Percentiles rank a stretch among this genome's conserved stretches.
phyloP scores from a whole-genome alignment of 2,113 vertebrate genomes.

The Anoplopoma fimbria region DNA sequence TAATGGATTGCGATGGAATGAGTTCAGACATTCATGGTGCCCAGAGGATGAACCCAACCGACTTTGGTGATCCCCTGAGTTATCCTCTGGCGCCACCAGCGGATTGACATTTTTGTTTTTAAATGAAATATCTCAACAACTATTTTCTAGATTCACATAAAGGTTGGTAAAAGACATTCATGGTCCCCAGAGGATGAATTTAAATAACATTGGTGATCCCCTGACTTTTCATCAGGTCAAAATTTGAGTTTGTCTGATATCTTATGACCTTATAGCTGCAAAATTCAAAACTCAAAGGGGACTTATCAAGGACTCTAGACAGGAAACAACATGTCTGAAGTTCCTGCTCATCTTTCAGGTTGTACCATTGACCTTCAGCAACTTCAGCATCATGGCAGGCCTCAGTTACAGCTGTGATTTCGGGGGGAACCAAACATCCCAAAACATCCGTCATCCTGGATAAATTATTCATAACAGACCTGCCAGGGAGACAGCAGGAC shows the following conservation, averaged over 20 bases:
- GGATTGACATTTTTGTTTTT: neutral
- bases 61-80: neutral
- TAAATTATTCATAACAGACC: slow-evolving; percentile 78
- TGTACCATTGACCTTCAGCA: slow-evolving; percentile 66
- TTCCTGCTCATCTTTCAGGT: slow-evolving; percentile 53
- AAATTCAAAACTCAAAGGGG: neutral
- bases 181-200: neutral
- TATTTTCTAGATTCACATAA: neutral
- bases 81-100: no score
- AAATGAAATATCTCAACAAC: no score
- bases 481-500: slow-evolving; percentile 69
- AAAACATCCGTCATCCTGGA: slow-evolving; percentile 71
- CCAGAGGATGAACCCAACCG: neutral
- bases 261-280: neutral
- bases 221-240: neutral
- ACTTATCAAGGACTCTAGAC: neutral
- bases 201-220: neutral
- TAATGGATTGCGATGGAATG: no score
- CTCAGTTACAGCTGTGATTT: slow-evolving; percentile 66
- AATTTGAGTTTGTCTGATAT: neutral
- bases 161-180: neutral
- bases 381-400: slow-evolving; percentile 37
- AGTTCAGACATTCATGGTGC: no score
- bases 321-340: slow-evolving; percentile 20
- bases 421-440: slow-evolving; percentile 53